phyloP scores from a whole-genome alignment of 2,797 vertebrate species.

The Chiloscyllium punctatum region DNA sequence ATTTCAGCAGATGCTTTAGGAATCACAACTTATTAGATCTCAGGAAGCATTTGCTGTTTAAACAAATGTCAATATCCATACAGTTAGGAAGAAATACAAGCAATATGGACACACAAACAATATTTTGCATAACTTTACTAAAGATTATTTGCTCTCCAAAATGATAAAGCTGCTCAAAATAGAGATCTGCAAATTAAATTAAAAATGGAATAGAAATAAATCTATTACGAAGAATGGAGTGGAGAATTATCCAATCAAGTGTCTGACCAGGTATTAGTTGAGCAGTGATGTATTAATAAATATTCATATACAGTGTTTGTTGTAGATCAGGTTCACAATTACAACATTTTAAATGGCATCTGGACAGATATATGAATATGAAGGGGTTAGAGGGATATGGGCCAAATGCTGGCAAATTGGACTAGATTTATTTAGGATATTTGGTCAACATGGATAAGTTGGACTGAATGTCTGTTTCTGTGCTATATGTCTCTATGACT shows the following conservation, averaged over 20 bases:
- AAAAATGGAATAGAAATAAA: conserved; percentile 8
- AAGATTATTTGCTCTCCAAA: not conserved
- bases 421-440: no score
- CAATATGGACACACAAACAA: not conserved
- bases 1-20: not conserved
- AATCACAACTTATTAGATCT: not conserved
- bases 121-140: not conserved
- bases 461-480: no score
- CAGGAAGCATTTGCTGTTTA: not conserved
- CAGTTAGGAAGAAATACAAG: not conserved
- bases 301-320: not conserved
- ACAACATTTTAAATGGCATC: no score
- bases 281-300: not conserved
- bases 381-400: no score
- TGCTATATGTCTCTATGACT: no score
- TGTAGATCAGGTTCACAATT: not conserved
- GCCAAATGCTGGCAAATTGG: no score
- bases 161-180: not conserved
- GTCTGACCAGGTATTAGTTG: not conserved
- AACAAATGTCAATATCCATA: not conserved
- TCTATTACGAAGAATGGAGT: no score
- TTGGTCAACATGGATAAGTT: no score
- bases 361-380: no score
- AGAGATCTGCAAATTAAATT: not conserved
- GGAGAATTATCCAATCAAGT: not conserved